Conservation (phyloP, 2,797 vertebrate genomes). For the Myotis findleyi region DNA sequence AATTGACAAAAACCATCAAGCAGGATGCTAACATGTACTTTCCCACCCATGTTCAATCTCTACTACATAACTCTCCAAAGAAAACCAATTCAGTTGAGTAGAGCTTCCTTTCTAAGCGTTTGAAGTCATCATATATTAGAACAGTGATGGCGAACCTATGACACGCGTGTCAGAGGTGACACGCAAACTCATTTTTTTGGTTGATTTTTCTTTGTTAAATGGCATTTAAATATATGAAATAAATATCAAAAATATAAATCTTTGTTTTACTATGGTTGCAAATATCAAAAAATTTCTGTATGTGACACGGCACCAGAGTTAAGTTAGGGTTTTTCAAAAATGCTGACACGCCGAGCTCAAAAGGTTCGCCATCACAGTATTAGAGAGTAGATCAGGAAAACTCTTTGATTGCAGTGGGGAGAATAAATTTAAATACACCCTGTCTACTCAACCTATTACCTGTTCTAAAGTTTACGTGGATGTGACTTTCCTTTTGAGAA, state of each 20-base stretch:
- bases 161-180: no score
- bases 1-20: not conserved
- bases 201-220: no score
- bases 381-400: not conserved
- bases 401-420: not conserved
- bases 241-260: no score
- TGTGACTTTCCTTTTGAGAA: not conserved
- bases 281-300: no score
- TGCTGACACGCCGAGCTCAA: no score
- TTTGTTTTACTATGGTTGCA: no score
- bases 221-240: no score
- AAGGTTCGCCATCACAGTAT: not conserved
- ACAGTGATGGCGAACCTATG: no score
- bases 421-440: not conserved
- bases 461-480: not conserved
- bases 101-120: not conserved
- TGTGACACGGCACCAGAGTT: no score
- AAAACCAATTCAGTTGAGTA: not conserved
- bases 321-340: no score
- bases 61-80: not conserved
- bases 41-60: not conserved
- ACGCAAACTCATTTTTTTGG: no score
- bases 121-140: not conserved
- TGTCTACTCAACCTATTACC: not conserved
- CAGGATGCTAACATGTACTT: not conserved